Evolutionary conservation across 2,797 vertebrate genomes (phyloP).

Genomic region (Tenualosa thibaudeaui): DNA sequence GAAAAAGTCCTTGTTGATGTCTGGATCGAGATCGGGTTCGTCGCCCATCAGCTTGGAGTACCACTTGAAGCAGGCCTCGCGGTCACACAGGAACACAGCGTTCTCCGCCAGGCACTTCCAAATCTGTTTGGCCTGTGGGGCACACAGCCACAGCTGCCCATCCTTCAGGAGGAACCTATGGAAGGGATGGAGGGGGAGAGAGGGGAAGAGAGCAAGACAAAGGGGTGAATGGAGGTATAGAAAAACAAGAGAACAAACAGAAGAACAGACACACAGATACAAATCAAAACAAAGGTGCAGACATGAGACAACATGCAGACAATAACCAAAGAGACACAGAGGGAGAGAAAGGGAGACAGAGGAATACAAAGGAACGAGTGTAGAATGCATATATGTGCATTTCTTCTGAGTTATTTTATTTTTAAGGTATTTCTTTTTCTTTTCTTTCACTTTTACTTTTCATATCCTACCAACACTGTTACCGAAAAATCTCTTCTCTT

Average conservation of each 20-base stretch:
- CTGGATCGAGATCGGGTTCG: slow-evolving; percentile 97
- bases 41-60: slow-evolving; percentile 99
- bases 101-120: slow-evolving; percentile 99
- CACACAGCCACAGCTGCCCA: slow-evolving; percentile 97
- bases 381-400: neutral
- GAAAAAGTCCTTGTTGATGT: slow-evolving; percentile 99
- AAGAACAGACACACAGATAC: neutral
- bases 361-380: slow-evolving; percentile 34
- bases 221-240: neutral
- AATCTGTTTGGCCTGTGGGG: slow-evolving; percentile 99
- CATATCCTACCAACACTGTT: too few species aligned
- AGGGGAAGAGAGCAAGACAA: neutral
- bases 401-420: too few species aligned
- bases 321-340: too few species aligned
- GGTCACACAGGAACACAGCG: slow-evolving; percentile 97
- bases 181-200: neutral
- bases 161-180: slow-evolving; percentile 95
- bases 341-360: too few species aligned
- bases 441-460: too few species aligned
- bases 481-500: too few species aligned
- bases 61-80: slow-evolving; percentile 99
- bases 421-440: too few species aligned
- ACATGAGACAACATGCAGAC: too few species aligned
- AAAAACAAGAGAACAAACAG: neutral
- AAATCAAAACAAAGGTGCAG: too few species aligned